Base-by-base conservation (phyloP, 2,797 vertebrate genomes). In the Pangasius sanitwongsei region DNA sequence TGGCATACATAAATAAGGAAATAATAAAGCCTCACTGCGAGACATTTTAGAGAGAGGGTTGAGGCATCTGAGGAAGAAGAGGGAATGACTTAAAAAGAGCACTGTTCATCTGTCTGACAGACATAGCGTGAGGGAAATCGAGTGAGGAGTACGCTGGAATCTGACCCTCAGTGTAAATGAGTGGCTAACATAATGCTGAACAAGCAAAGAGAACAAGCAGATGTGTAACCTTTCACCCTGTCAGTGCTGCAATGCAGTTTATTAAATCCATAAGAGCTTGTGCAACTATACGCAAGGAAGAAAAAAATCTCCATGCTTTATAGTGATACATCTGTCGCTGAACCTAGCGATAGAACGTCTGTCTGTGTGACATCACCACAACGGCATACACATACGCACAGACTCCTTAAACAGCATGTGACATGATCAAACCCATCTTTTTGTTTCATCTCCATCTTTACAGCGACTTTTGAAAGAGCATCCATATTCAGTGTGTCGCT, bases 1-100 rank as follows among this genome's bases (percentile, higher is more conserved):
- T 93, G 94, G 93, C 93, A 94, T 94, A 94, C 95, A 96, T 96
- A 96, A 96, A 96, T 96, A 96, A 94, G 95, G 94, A 95, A 95
- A 95, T 95, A 94, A 94, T 94, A 91, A 94, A 90, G 94, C 90
- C 93, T 93, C 92, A 93, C 91, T 95, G 65, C 93, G 89, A 92
- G 94, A 95, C 92, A 93, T 94, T 93, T 93, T 55, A 44, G 89
- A 91, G 86, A 25, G 84, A 85, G 86, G 55, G 57, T 70, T 67
- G 74, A 87, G 90, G 72, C 92, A 93, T 91, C 92, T 92, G 93
- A 93, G 91, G 72, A 67, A 94, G 92, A 88, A 92, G 92, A 53
- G 90, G 91, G 91, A 91, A 93, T 91, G 94, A 91, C 94, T 95
- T 92, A 77, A 85, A 89, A 86, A 87, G 82, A 82, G 94, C 92